phyloP scores from a whole-genome alignment of 2,797 vertebrate genomes.

The Acipenser ruthenus region DNA sequence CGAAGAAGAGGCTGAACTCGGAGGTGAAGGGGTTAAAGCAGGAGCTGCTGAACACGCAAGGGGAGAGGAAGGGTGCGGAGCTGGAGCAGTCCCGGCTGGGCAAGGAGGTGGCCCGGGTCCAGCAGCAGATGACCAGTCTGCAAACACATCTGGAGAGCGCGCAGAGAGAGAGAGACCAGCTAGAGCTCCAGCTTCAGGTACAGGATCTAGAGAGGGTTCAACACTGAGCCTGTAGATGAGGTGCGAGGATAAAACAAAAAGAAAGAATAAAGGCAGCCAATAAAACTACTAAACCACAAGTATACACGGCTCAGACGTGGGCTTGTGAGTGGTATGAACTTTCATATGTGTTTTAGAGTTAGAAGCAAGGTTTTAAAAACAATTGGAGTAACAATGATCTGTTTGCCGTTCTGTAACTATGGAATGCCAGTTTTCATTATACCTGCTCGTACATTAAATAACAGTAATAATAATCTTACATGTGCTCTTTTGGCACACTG shows the following conservation, averaged over 20 bases:
- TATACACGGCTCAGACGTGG: neutral
- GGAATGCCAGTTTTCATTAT: no score
- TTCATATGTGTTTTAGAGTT: no score
- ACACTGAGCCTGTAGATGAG: neutral
- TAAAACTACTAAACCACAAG: slow-evolving; percentile 29
- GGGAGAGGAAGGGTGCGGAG: slow-evolving; percentile 67
- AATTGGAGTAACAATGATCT: no score
- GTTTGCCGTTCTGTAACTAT: no score
- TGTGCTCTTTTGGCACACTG: no score
- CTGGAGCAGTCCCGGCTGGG: slow-evolving; percentile 69
- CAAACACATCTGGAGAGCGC: slow-evolving; percentile 73
- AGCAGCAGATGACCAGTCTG: slow-evolving; percentile 76
- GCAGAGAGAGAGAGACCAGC: slow-evolving; percentile 74
- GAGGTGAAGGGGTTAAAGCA: slow-evolving; percentile 80
- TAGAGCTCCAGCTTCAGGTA: slow-evolving; percentile 83
- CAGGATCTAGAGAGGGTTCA: neutral
- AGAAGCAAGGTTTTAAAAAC: no score
- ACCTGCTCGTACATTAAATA: no score
- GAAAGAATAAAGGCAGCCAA: slow-evolving; percentile 31
- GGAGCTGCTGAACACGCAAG: slow-evolving; percentile 63
- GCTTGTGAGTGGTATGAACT: no score
- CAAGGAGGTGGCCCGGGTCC: slow-evolving; percentile 70
- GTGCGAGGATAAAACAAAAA: no score
- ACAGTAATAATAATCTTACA: no score
- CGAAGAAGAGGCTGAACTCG: slow-evolving; percentile 73